Percentiles rank a stretch among this genome's conserved stretches.
These are phyloP conservation scores for Phlogophora meticulosa DNA, from an alignment of 2,888 invertebrate genomes.

Conservation along the genomic window DNA sequence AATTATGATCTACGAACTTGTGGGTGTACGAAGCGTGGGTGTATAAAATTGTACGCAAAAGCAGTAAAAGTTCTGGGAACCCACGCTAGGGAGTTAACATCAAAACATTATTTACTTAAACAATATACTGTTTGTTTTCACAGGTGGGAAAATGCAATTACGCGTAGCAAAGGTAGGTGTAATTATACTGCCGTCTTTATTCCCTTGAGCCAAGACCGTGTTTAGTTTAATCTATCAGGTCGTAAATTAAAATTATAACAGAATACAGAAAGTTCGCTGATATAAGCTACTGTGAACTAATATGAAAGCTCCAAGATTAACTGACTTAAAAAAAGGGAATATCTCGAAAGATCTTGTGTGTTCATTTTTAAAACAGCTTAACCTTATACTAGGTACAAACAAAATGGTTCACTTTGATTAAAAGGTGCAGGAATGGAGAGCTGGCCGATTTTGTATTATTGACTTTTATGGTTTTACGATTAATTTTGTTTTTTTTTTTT, in stretches of 20 bases:
- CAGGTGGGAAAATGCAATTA: constrained; percentile 53
- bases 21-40: too few species aligned
- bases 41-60: constrained; percentile 10
- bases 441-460: not conserved
- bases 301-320: not conserved
- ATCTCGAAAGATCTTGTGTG: not conserved
- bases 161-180: constrained; percentile 41
- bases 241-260: constrained; percentile 25
- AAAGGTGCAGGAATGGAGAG: not conserved
- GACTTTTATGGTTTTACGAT: not conserved
- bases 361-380: not conserved
- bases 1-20: not conserved
- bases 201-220: constrained; percentile 31
- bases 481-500: not conserved
- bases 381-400: not conserved
- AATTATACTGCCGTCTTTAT: constrained; percentile 50
- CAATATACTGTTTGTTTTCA: constrained; percentile 33
- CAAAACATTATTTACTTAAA: constrained; percentile 34
- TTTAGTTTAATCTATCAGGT: constrained; percentile 48
- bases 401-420: not conserved
- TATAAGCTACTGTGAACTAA: not conserved
- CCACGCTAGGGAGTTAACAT: constrained; percentile 10
- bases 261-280: not conserved
- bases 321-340: too few species aligned
- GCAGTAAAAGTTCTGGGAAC: constrained; percentile 22